Conservation (phyloP, 2,888 invertebrate genomes). For the Buathra laborator region DNA sequence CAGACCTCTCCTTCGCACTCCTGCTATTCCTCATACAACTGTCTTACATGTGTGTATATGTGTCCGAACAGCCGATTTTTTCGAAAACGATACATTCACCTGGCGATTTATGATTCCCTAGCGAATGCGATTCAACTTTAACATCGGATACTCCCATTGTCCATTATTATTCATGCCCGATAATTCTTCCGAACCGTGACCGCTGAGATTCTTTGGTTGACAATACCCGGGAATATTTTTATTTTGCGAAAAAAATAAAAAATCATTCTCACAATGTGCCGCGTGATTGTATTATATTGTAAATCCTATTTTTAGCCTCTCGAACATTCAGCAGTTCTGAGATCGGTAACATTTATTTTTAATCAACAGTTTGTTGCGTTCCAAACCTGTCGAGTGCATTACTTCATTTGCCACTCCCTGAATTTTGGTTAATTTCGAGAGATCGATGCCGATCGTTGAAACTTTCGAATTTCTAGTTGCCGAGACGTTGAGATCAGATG, state of each 20-base stretch:
- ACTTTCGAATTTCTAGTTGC: constrained; percentile 2
- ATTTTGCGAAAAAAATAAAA: constrained; percentile 35
- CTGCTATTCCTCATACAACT: constrained; percentile 63
- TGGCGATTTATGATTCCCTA: constrained; percentile 67
- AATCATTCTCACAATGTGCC: constrained; percentile 30
- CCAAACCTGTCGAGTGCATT: too few species aligned
- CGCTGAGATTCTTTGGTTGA: constrained; percentile 53
- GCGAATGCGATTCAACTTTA: constrained; percentile 62
- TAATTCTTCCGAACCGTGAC: constrained; percentile 60
- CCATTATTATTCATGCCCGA: constrained; percentile 70
- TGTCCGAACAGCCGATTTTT: constrained; percentile 8
- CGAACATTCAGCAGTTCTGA: background rate
- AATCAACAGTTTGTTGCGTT: too few species aligned
- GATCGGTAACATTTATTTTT: too few species aligned
- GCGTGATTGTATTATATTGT: constrained; percentile 27
- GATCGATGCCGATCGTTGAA: background rate
- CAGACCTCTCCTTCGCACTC: constrained; percentile 36
- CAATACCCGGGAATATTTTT: constrained; percentile 53
- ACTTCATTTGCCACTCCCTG: too few species aligned
- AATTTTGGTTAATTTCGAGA: too few species aligned
- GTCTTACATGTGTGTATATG: constrained; percentile 21
- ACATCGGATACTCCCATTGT: constrained; percentile 66
- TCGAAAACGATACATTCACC: constrained; percentile 65
- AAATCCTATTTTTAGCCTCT: constrained; percentile 8
- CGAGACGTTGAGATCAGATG: background rate